Evolutionary conservation across 2,888 invertebrate genomes (phyloP).

Genomic region (Chironomus riparius): DNA sequence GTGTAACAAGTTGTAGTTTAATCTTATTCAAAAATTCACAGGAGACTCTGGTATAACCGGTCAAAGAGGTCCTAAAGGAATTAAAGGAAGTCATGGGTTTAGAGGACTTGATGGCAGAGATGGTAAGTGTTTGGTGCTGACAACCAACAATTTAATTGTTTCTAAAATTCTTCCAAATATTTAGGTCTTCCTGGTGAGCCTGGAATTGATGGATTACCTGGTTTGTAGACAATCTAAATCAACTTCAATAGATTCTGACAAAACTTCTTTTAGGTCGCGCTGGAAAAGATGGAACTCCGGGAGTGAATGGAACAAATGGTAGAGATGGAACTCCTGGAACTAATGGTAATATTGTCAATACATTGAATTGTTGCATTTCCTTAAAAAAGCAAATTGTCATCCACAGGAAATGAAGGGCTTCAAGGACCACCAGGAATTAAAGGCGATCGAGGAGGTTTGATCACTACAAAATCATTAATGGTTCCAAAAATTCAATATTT

Average conservation of each 20-base stretch:
- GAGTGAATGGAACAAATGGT: constrained; percentile 57
- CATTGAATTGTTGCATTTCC: not conserved
- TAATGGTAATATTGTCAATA: not conserved
- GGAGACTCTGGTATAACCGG: constrained; percentile 52
- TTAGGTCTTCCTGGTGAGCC: constrained; percentile 50
- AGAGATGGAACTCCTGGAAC: constrained; percentile 60
- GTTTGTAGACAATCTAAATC: constrained; percentile 64
- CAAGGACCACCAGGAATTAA: constrained; percentile 53
- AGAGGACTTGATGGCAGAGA: constrained; percentile 54
- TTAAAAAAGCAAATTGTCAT: not conserved
- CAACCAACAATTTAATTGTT: too few species aligned
- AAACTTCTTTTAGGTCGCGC: constrained; percentile 51
- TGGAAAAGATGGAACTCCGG: constrained; percentile 72
- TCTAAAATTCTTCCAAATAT: too few species aligned
- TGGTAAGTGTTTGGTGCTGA: constrained; percentile 32
- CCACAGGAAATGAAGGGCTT: not conserved
- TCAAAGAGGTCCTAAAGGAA: constrained; percentile 44
- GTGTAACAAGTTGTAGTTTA: too few species aligned
- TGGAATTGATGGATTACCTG: constrained; percentile 81
- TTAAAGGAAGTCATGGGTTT: constrained; percentile 56
- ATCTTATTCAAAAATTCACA: too few species aligned
- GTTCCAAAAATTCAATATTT: not conserved
- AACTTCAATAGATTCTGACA: constrained; percentile 47
- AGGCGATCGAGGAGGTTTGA: constrained; percentile 42
- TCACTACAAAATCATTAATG: not conserved